A percentile compares a stretch with the other conserved stretches of the same genome.
Conservation (phyloP, 2,113 vertebrate species). For the Microcebus tavaratra region DNA sequence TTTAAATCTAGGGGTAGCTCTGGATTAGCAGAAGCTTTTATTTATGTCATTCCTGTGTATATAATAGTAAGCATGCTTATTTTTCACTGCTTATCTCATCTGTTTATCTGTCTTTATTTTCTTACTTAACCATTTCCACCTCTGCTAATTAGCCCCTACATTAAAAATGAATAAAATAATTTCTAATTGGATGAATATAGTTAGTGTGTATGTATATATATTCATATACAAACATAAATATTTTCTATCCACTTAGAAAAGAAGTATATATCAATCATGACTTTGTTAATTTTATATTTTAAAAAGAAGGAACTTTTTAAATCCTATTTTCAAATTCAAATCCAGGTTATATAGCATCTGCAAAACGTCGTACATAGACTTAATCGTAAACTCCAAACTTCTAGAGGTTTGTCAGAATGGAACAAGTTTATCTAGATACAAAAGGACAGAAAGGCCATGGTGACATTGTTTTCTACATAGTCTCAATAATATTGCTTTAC, state of each 20-base stretch:
- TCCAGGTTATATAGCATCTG: background rate
- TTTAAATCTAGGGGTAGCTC: background rate
- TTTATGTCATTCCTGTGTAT: background rate
- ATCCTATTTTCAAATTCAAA: background rate
- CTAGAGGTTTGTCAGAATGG: background rate
- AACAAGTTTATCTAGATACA: background rate
- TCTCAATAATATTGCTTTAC: background rate
- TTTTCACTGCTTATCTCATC: background rate
- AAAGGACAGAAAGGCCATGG: background rate
- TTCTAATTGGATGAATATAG: background rate
- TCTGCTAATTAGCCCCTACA: background rate
- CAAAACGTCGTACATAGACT: background rate
- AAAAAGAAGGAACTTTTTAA: background rate
- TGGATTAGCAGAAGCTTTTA: background rate
- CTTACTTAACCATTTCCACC: background rate
- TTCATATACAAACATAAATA: background rate
- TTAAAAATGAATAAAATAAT: conserved; percentile 28
- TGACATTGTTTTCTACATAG: background rate
- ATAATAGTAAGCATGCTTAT: background rate
- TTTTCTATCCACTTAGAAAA: background rate
- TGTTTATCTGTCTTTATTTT: background rate
- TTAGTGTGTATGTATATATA: background rate
- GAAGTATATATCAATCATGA: background rate
- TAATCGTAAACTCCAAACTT: background rate
- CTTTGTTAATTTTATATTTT: background rate